Evolutionary conservation across 2,888 invertebrate genomes (phyloP).

Genomic region (Drosophila siamana): DNA sequence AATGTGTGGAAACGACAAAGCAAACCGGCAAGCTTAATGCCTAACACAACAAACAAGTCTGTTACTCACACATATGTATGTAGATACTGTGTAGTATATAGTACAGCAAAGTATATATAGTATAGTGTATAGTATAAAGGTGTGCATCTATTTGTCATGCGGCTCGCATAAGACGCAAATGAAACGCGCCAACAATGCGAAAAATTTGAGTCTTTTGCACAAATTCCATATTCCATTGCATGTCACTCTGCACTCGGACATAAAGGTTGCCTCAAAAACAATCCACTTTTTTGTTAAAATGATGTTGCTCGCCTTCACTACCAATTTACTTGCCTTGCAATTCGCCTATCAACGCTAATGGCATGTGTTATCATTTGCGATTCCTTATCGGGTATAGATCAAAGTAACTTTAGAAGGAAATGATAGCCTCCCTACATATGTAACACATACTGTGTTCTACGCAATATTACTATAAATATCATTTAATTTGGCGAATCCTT

Average conservation of each 20-base stretch:
- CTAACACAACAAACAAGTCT: slow-evolving; percentile 46
- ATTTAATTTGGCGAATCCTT: slow-evolving; percentile 10
- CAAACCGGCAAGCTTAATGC: slow-evolving; percentile 20
- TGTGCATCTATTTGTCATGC: slow-evolving; percentile 48
- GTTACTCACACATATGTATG: not conserved
- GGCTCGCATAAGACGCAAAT: slow-evolving; percentile 34
- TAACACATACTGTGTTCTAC: not conserved
- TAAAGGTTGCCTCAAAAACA: slow-evolving; percentile 26
- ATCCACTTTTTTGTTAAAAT: not conserved
- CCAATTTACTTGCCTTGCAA: slow-evolving; percentile 25
- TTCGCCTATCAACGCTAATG: slow-evolving; percentile 48
- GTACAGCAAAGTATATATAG: too few species aligned
- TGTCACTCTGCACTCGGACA: not conserved
- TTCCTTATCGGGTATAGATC: not conserved
- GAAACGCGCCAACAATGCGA: slow-evolving; percentile 31
- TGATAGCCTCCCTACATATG: not conserved
- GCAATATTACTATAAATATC: not conserved
- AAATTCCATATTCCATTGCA: slow-evolving; percentile 29
- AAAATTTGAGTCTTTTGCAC: slow-evolving; percentile 37
- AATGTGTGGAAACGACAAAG: slow-evolving; percentile 9
- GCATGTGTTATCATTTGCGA: slow-evolving; percentile 27
- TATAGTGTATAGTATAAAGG: not conserved
- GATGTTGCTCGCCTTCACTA: not conserved
- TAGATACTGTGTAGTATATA: not conserved
- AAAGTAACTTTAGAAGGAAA: not conserved